phyloP scores from a whole-genome alignment of 1,140 invertebrate genomes.

The Aradophagus sp. region DNA sequence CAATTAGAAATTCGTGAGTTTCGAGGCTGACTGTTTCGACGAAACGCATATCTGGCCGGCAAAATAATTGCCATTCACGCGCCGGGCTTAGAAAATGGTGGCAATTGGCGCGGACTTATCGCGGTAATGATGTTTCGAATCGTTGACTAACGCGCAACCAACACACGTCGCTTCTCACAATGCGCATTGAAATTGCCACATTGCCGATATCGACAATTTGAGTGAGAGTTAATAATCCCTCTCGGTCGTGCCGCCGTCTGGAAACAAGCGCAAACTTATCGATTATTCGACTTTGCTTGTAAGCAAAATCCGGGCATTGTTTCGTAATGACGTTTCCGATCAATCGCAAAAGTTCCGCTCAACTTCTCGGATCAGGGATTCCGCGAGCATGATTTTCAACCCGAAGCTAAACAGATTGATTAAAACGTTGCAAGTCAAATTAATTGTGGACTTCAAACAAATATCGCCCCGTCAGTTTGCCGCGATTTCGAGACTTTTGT shows the following conservation, averaged over 20 bases:
- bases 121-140: slow-evolving; percentile 31
- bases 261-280: slow-evolving; percentile 31
- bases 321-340: slow-evolving; percentile 30
- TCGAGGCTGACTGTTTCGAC: too few relatives aligned
- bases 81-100: too few relatives aligned
- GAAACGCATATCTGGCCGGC: too few relatives aligned
- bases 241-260: background rate
- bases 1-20: too few relatives aligned
- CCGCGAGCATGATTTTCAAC: slow-evolving; percentile 2
- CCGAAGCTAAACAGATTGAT: too few relatives aligned
- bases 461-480: too few relatives aligned
- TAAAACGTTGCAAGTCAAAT: too few relatives aligned
- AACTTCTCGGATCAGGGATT: slow-evolving; percentile 27
- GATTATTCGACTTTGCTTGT: slow-evolving; percentile 33
- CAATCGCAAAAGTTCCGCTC: slow-evolving; percentile 20
- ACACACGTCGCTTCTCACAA: slow-evolving; percentile 28
- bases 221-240: slow-evolving; percentile 41
- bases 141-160: slow-evolving; percentile 14
- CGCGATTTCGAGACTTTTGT: too few relatives aligned
- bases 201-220: slow-evolving; percentile 48
- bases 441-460: too few relatives aligned
- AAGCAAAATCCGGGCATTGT: slow-evolving; percentile 33
- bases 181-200: slow-evolving; percentile 47
- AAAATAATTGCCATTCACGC: too few relatives aligned
- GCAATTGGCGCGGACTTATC: slow-evolving; percentile 33